Percentiles rank a stretch among this genome's conserved stretches.
phyloP scores from a whole-genome alignment of 1,140 invertebrate species.

The Laupala kohalensis region DNA sequence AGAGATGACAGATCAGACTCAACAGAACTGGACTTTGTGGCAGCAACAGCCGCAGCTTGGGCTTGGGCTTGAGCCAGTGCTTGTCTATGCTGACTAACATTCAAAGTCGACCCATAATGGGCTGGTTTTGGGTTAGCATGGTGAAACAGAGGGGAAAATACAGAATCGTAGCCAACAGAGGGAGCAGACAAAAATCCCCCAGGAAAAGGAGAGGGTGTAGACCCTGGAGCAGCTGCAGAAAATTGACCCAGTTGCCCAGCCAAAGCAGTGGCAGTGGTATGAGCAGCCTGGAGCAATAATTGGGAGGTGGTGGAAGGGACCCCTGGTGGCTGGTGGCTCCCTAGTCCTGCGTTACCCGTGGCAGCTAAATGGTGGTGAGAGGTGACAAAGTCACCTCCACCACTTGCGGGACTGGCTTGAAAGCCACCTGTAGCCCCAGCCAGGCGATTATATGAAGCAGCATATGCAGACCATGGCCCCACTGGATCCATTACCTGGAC shows the following conservation, averaged over 20 bases:
- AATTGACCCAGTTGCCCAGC: conserved; percentile 35
- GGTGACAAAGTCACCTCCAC: conserved; percentile 37
- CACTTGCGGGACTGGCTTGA: conserved; percentile 33
- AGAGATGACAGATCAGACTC: conserved; percentile 41
- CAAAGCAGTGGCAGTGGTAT: conserved; percentile 42
- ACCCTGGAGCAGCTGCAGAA: conserved; percentile 9
- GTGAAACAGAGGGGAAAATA: conserved; percentile 57
- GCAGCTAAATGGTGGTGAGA: conserved; percentile 39
- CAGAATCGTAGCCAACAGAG: conserved; percentile 51
- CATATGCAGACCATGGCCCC: conserved; percentile 48
- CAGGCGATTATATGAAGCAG: conserved; percentile 55
- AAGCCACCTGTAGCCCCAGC: conserved; percentile 32
- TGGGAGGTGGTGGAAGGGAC: conserved; percentile 45
- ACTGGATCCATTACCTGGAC: conserved; percentile 54
- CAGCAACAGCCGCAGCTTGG: conserved; percentile 2
- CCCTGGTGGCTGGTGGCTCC: conserved; percentile 26
- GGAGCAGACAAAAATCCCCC: conserved; percentile 50
- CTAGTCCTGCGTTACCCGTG: conserved; percentile 32
- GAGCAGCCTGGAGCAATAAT: conserved; percentile 44
- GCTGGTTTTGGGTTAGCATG: conserved; percentile 48
- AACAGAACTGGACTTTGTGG: conserved; percentile 34
- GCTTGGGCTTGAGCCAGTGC: conserved; percentile 10
- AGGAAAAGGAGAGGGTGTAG: conserved; percentile 46
- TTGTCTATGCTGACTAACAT: conserved; percentile 29
- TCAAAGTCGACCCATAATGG: conserved; percentile 32